These are phyloP conservation scores for Drosophila merina DNA, from an alignment of 2,888 invertebrate species.

Conservation along the genomic window DNA sequence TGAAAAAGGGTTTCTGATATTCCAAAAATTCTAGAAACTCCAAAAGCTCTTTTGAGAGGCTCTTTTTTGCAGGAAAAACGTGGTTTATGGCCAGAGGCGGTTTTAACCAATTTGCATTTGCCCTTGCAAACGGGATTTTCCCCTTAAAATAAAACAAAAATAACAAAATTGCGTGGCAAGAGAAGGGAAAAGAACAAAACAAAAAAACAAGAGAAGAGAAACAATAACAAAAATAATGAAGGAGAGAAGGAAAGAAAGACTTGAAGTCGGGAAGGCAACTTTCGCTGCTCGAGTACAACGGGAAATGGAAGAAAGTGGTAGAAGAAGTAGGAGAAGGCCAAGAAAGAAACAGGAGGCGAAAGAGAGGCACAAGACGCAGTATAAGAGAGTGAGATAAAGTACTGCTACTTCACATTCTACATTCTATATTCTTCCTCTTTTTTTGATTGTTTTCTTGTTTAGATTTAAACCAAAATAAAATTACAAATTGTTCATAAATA, in stretches of 20 bases:
- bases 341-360: slow-evolving; percentile 14
- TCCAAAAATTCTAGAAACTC: too few species aligned
- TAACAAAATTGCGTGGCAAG: slow-evolving; percentile 8
- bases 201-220: slow-evolving; percentile 3
- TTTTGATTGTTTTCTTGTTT: slow-evolving; percentile 41
- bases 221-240: slow-evolving; percentile 2
- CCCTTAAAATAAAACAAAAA: neutral
- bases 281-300: slow-evolving; percentile 73
- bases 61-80: too few species aligned
- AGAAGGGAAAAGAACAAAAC: slow-evolving; percentile 4
- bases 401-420: slow-evolving; percentile 1
- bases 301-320: slow-evolving; percentile 32
- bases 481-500: slow-evolving; percentile 52
- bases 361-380: neutral
- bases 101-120: slow-evolving; percentile 11
- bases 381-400: slow-evolving; percentile 9
- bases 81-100: too few species aligned
- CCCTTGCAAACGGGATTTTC: neutral
- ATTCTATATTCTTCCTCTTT: neutral
- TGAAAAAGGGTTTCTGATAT: too few species aligned
- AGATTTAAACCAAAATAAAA: slow-evolving; percentile 50
- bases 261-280: slow-evolving; percentile 80
- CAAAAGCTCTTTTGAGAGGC: too few species aligned
- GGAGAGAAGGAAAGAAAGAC: slow-evolving; percentile 13
- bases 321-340: slow-evolving; percentile 2